Percentiles rank a stretch among this genome's conserved stretches.
These are phyloP conservation scores for Parapristionchus giblindavisi DNA, from an alignment of 2,888 invertebrate species.

Conservation along the genomic window DNA sequence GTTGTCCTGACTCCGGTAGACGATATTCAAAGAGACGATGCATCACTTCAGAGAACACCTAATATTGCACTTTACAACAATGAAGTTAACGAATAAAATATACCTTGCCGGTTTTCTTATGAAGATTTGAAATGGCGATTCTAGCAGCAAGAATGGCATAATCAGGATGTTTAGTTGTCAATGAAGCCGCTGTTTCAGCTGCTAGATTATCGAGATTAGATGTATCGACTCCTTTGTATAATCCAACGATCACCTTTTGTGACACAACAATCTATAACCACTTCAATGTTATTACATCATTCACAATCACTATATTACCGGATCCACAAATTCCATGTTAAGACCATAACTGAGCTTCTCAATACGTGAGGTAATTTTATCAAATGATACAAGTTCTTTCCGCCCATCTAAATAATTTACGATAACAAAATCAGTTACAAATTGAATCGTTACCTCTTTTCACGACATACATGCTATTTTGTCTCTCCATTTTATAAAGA, in stretches of 20 bases:
- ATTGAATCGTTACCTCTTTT: conserved; percentile 50
- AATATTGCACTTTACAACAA: not conserved
- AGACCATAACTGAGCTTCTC: conserved; percentile 93
- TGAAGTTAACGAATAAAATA: not conserved
- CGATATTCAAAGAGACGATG: conserved; percentile 82
- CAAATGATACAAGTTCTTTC: conserved; percentile 90
- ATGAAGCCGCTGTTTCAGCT: conserved; percentile 96
- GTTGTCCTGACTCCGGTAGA: conserved; percentile 80
- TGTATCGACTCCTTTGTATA: conserved; percentile 95
- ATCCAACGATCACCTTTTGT: conserved; percentile 87
- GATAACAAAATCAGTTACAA: not conserved
- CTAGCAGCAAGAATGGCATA: conserved; percentile 81
- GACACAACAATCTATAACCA: conserved; percentile 70
- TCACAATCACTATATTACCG: conserved; percentile 76
- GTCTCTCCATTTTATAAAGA: too few species aligned
- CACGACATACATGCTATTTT: conserved; percentile 57
- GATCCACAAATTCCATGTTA: conserved; percentile 94
- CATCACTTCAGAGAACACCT: conserved; percentile 80
- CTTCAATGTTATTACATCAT: not conserved
- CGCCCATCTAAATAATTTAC: conserved; percentile 79
- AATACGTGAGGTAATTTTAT: conserved; percentile 96
- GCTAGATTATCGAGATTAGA: conserved; percentile 96
- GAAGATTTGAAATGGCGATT: conserved; percentile 94
- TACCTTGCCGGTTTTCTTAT: conserved; percentile 94
- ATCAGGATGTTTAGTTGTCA: conserved; percentile 96